phyloP scores from a whole-genome alignment of 2,888 invertebrate genomes.

The Yponomeuta cagnagella region DNA sequence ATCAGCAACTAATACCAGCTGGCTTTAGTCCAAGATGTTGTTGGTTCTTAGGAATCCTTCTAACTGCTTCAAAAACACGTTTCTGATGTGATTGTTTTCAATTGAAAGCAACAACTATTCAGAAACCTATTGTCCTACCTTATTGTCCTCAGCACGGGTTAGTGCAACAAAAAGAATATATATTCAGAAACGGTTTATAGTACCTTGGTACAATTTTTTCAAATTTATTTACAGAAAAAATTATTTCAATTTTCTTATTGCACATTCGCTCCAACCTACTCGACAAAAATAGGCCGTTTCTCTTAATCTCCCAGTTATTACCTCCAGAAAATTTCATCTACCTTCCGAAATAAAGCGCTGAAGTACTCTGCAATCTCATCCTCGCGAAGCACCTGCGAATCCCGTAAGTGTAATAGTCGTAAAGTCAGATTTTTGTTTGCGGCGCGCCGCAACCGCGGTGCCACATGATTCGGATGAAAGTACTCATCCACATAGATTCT shows the following conservation, averaged over 20 bases:
- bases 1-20: not conserved
- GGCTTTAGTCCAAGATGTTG: not conserved
- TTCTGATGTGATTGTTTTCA: not conserved
- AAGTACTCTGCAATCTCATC: not conserved
- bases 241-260: too few relatives aligned
- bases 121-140: too few relatives aligned
- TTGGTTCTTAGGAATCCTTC: not conserved
- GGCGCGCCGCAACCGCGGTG: not conserved
- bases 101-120: not conserved
- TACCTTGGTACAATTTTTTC: too few relatives aligned
- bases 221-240: too few relatives aligned
- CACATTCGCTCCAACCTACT: too few relatives aligned
- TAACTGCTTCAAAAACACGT: not conserved
- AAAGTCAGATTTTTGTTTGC: not conserved
- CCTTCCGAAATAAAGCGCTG: not conserved
- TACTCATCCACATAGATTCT: not conserved
- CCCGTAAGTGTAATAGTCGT: conserved; percentile 1
- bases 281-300: too few relatives aligned
- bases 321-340: not conserved
- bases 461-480: not conserved
- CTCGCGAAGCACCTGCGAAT: not conserved
- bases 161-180: too few relatives aligned
- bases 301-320: not conserved
- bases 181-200: too few relatives aligned
- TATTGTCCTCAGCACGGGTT: too few relatives aligned